A percentile compares a stretch with the other conserved stretches of the same genome.
These are phyloP conservation scores for Myotis davidii DNA, from an alignment of 2,113 vertebrate species.

Conservation along the genomic window DNA sequence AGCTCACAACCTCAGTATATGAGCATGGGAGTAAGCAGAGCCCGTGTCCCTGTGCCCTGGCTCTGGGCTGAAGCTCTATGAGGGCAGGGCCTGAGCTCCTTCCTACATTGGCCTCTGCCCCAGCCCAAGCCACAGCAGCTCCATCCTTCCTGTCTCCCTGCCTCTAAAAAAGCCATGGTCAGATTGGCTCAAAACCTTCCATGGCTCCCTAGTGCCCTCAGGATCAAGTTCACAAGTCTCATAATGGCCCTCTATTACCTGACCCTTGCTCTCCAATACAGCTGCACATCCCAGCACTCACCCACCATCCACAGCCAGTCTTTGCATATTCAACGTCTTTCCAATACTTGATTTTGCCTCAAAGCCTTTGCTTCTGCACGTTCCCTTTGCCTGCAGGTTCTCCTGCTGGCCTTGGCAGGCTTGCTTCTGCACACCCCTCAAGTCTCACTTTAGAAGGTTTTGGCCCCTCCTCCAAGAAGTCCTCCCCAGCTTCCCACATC, in stretches of 20 bases:
- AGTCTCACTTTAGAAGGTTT: background rate
- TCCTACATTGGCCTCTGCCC: background rate
- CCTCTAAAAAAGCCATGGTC: background rate
- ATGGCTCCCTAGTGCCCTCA: background rate
- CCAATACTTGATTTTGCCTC: background rate
- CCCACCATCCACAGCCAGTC: background rate
- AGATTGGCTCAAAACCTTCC: background rate
- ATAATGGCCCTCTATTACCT: background rate
- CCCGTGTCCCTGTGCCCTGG: background rate
- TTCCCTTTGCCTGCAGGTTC: background rate
- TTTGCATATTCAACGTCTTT: background rate
- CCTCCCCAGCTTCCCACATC: background rate
- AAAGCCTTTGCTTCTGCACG: background rate
- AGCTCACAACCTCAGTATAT: background rate
- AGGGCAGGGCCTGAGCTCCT: slow-evolving; percentile 32
- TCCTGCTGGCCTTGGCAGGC: background rate
- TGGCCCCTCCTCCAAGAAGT: background rate
- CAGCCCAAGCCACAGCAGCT: background rate
- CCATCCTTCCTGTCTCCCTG: background rate
- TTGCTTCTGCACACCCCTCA: background rate
- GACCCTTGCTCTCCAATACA: background rate
- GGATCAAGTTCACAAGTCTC: background rate
- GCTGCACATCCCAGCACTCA: background rate
- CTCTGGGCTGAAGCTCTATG: background rate
- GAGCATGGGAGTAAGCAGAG: background rate